Percentiles rank a stretch among this genome's conserved stretches.
Evolutionary conservation across 2,797 vertebrate genomes (phyloP).

Genomic region (Hemibagrus guttatus): DNA sequence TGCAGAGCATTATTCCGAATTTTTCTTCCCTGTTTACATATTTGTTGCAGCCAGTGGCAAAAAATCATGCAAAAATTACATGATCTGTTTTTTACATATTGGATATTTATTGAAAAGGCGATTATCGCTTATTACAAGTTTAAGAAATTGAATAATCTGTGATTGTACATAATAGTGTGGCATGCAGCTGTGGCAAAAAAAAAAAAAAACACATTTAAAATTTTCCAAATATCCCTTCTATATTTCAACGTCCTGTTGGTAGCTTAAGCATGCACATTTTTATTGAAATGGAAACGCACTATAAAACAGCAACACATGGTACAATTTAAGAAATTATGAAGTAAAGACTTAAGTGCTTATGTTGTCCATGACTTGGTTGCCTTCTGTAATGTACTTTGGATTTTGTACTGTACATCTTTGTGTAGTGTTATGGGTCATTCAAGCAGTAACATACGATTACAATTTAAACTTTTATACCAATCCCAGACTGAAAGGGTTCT

Average conservation of each 20-base stretch:
- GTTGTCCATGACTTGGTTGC: neutral
- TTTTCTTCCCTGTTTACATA: neutral
- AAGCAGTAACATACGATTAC: neutral
- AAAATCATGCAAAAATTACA: neutral
- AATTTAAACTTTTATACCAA: neutral
- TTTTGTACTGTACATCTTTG: neutral
- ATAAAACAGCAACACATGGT: neutral
- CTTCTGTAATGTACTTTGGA: neutral
- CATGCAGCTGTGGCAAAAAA: conserved; percentile 16
- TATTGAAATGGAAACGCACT: neutral
- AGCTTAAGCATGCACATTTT: conserved; percentile 10
- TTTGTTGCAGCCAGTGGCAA: neutral
- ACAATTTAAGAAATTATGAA: neutral
- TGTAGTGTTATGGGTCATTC: neutral
- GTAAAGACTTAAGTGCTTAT: neutral
- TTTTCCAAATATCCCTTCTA: neutral
- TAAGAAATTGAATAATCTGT: conserved; percentile 1
- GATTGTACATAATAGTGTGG: conserved; percentile 16
- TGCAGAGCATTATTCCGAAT: neutral
- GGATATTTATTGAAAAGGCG: conserved; percentile 30
- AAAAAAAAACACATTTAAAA: neutral
- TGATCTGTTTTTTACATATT: conserved; percentile 2
- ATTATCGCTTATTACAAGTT: conserved; percentile 7
- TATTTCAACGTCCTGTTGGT: neutral
- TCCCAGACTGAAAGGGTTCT: neutral